A percentile compares a stretch with the other conserved stretches of the same genome.
These are phyloP conservation scores for Plectropomus leopardus DNA, from an alignment of 2,113 vertebrate species.

Conservation along the genomic window DNA sequence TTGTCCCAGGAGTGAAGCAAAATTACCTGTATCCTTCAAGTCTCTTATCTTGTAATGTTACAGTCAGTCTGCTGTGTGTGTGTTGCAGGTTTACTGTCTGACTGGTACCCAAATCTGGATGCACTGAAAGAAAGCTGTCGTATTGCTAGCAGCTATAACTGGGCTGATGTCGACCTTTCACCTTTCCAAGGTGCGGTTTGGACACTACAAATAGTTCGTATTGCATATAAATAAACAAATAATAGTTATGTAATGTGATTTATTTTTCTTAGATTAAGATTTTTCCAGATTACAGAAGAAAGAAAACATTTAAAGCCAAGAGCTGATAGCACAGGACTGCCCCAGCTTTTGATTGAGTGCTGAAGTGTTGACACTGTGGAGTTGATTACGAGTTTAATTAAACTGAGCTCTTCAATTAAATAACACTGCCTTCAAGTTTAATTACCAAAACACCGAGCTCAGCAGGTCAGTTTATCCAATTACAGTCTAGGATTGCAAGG, in stretches of 20 bases:
- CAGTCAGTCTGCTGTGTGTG: conserved; percentile 53
- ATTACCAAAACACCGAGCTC: conserved; percentile 79
- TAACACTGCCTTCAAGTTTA: conserved; percentile 78
- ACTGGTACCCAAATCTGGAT: conserved; percentile 94
- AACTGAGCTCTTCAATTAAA: conserved; percentile 81
- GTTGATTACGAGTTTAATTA: conserved; percentile 80
- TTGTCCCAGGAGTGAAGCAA: conserved; percentile 29
- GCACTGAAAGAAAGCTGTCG: conserved; percentile 95
- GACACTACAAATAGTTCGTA: conserved; percentile 13
- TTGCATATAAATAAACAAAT: background rate
- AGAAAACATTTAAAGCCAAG: conserved; percentile 36
- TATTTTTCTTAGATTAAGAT: background rate
- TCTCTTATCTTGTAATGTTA: conserved; percentile 46
- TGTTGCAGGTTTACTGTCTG: conserved; percentile 84
- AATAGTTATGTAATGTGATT: background rate
- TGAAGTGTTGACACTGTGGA: conserved; percentile 74
- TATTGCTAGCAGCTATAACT: conserved; percentile 95
- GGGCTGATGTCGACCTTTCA: conserved; percentile 94
- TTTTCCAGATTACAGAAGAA: conserved; percentile 20
- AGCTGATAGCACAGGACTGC: conserved; percentile 52
- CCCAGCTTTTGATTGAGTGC: conserved; percentile 71
- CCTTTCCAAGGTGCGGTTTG: conserved; percentile 90
- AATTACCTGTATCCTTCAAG: conserved; percentile 19
- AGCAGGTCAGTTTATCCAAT: conserved; percentile 83
- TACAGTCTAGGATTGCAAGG: conserved; percentile 76